phyloP scores from a whole-genome alignment of 2,113 vertebrate species.

The Psilopogon haemacephalus region DNA sequence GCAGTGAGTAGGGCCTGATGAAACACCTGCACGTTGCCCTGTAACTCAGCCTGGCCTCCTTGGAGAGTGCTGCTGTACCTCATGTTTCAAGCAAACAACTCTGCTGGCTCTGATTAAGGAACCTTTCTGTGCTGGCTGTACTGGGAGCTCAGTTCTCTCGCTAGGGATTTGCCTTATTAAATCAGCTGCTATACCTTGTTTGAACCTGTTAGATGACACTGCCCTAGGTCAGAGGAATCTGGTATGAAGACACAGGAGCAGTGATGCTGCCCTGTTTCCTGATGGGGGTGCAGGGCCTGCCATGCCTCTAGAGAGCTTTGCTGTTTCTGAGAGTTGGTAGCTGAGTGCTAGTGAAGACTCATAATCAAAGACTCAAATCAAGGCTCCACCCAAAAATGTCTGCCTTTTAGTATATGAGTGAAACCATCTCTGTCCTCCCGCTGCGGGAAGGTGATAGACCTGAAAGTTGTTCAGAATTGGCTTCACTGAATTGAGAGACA shows the following conservation, averaged over 20 bases:
- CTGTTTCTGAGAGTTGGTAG: not conserved
- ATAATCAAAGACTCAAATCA: not conserved
- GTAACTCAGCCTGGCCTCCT: conserved; percentile 37
- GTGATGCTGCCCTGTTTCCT: not conserved
- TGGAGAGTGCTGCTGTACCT: not conserved
- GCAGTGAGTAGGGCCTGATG: conserved; percentile 55
- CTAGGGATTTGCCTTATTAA: conserved; percentile 44
- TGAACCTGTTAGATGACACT: conserved; percentile 8
- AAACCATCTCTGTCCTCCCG: not conserved
- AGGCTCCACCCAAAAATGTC: not conserved
- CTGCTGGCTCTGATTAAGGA: conserved; percentile 43
- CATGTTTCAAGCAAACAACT: conserved; percentile 14
- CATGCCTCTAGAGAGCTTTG: not conserved
- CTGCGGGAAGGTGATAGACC: not conserved
- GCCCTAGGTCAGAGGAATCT: not conserved
- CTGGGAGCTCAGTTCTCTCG: not conserved
- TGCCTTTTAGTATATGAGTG: not conserved
- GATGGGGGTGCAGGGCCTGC: not conserved
- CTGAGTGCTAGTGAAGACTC: not conserved
- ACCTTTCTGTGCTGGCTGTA: conserved; percentile 13
- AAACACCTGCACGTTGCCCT: conserved; percentile 53
- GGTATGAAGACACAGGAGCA: not conserved
- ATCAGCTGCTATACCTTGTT: not conserved
- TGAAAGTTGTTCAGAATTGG: not conserved
- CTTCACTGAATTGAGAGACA: not conserved